Conservation (phyloP, 2,113 vertebrate genomes). For the Crotalus horridus region DNA sequence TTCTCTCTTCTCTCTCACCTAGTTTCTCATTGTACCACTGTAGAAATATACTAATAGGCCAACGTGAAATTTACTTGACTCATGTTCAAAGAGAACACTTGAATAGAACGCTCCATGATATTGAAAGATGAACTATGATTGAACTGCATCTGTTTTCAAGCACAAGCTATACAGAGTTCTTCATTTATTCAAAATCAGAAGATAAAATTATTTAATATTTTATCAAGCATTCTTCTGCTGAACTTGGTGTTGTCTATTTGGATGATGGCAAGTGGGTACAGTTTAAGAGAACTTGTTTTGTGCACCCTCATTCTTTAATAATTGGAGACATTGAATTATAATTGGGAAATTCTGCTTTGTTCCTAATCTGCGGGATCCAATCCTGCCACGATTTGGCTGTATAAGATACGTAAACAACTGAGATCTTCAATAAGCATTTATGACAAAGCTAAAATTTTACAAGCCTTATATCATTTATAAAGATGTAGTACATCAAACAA, state of each 20-base stretch:
- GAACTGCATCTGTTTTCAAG: too few species aligned
- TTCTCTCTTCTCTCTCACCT: not conserved
- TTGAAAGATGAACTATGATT: not conserved
- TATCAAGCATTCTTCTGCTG: not conserved
- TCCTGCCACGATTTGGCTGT: not conserved
- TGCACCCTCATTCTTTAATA: not conserved
- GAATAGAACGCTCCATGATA: not conserved
- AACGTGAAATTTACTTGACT: not conserved
- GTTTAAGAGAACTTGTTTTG: not conserved
- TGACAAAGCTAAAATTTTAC: not conserved
- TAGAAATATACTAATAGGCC: not conserved
- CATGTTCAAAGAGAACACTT: not conserved
- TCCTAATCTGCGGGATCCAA: not conserved
- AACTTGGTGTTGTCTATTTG: not conserved
- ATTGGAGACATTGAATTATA: not conserved
- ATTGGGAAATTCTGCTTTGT: not conserved
- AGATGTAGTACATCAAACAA: not conserved
- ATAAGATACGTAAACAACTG: not conserved
- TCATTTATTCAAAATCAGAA: not conserved
- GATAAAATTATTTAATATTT: too few species aligned
- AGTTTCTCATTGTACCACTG: not conserved
- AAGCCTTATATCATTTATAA: not conserved
- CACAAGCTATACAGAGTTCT: too few species aligned
- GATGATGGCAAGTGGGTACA: not conserved
- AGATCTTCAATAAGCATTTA: too few species aligned